Base-by-base conservation (phyloP, 2,113 vertebrate genomes). In the Progne subis region DNA sequence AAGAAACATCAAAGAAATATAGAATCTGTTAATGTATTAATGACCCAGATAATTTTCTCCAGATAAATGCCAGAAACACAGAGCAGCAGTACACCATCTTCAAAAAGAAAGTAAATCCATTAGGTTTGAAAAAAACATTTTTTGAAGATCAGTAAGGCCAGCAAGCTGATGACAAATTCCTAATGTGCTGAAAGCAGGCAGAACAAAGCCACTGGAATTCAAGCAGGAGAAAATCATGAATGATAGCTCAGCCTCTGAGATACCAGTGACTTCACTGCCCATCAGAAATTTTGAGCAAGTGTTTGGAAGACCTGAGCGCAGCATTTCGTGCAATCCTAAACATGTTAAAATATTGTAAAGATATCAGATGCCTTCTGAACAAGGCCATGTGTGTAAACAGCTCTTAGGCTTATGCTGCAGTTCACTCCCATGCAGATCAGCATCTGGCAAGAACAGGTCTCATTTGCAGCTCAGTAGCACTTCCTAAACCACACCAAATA, bases 401-500 rank as follows among this genome's bases (percentile, higher is more conserved):
- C 75, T 81, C 67, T 50, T 29, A 76, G 23, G 47, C 55, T 63
- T 72, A 18, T 17, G 71, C 29, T 19, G 56, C 68, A 61, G 67
- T 49, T 56, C 79, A 81, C 43, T 49, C 28, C 32, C 95, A 96
- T 95, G 92, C 96, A 92, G 68, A 53, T 67, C 85, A 92, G 76
- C 87, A 59, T 56, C 78, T 50, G 74, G 79, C 71, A 77, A 77
- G 59, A 86, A 52, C 67, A 91, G 47, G 34, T 55, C 65, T 95
- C 60, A 49, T 37, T 72, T 76, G 71, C 39, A 88, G 77, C 87
- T 78, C 63, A 84, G 77, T 19, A 89, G 67, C 9, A 4, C 57
- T 77, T 92, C 63, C 57, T 52, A 92, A 91, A 69, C 28, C 84
- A 90, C 26, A 87, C 67, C 81, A 93, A 95, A 94, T 98, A 98